These are phyloP conservation scores for Tupaia tana DNA, from an alignment of 2,113 vertebrate genomes.

Conservation along the genomic window DNA sequence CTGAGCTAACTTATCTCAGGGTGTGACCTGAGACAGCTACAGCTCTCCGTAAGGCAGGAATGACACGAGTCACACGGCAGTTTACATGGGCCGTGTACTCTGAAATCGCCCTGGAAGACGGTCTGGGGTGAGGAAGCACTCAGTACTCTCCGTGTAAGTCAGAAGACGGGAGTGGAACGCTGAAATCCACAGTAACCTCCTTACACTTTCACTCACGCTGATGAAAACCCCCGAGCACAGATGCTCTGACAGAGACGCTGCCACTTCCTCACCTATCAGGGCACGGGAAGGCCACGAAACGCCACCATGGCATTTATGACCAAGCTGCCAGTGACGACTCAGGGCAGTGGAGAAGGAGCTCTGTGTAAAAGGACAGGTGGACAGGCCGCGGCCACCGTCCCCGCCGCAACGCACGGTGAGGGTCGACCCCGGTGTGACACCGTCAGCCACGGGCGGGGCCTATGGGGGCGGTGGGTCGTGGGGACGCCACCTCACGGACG, in stretches of 20 bases:
- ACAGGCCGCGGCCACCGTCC: neutral
- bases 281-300: slow-evolving; percentile 41
- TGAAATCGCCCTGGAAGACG: slow-evolving; percentile 26
- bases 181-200: slow-evolving; percentile 37
- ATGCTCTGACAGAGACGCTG: slow-evolving; percentile 38
- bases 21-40: neutral
- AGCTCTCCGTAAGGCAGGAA: slow-evolving; percentile 1
- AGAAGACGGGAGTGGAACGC: slow-evolving; percentile 32
- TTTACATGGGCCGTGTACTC: neutral
- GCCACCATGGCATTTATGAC: neutral
- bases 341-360: neutral
- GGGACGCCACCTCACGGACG: too few species aligned
- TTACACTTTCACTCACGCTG: slow-evolving; percentile 29
- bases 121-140: neutral
- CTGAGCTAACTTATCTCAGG: neutral
- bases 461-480: too few species aligned
- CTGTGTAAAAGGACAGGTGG: neutral
- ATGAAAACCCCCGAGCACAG: slow-evolving; percentile 21
- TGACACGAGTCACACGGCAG: neutral
- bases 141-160: neutral
- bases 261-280: neutral
- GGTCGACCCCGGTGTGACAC: too few species aligned
- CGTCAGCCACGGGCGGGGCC: too few species aligned
- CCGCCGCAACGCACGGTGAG: too few species aligned
- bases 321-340: neutral